phyloP scores from a whole-genome alignment of 2,797 vertebrate genomes.

The Notamacropus eugenii region DNA sequence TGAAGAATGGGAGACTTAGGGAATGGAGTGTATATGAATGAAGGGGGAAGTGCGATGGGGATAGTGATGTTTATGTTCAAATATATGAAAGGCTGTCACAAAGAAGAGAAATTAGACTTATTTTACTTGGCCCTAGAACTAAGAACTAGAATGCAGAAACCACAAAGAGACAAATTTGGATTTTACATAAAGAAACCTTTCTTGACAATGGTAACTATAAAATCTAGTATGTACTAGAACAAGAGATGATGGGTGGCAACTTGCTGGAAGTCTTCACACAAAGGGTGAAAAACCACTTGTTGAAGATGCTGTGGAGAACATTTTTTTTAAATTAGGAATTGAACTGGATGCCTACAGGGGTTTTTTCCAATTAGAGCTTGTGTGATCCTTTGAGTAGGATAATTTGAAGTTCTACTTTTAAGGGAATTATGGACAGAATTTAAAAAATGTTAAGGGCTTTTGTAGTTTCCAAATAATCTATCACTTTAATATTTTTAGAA shows the following conservation, averaged over 20 bases:
- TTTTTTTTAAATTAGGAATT: not conserved
- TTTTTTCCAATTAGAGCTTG: not conserved
- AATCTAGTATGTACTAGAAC: not conserved
- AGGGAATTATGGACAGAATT: not conserved
- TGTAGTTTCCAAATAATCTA: not conserved
- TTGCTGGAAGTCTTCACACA: not conserved
- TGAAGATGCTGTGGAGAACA: not conserved
- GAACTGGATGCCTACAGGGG: not conserved
- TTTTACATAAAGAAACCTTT: not conserved
- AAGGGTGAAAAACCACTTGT: not conserved
- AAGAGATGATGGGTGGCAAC: not conserved
- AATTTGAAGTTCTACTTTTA: not conserved
- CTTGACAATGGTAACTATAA: not conserved
- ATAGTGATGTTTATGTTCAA: not conserved
- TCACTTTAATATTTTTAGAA: not conserved
- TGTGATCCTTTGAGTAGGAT: not conserved
- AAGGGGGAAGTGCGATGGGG: not conserved
- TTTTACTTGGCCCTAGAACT: not conserved
- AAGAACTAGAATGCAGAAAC: not conserved
- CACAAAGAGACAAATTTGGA: not conserved
- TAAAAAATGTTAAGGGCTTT: not conserved
- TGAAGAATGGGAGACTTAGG: not conserved
- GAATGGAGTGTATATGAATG: not conserved
- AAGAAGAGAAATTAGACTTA: not conserved
- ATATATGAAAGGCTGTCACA: not conserved